Evolutionary conservation across 2,113 vertebrate genomes (phyloP), one percentile per base, ranked within the genome.

Genomic region (Bucco capensis): DNA sequence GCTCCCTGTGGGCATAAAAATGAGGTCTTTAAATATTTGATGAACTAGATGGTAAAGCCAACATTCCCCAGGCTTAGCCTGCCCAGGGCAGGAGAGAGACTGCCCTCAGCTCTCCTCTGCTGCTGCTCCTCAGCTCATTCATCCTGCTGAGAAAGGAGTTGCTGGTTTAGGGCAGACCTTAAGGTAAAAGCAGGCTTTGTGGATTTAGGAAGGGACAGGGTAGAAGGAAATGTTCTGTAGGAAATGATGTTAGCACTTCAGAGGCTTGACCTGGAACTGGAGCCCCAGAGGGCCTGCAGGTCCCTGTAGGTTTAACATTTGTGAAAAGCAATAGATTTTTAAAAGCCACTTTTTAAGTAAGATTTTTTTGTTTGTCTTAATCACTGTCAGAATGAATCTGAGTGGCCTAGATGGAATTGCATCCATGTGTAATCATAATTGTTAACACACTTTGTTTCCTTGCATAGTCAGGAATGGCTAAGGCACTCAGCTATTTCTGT

Each of bases 21-120:
- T 61, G 64, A 86, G 79, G 50, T 80, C 67, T 57, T 91, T 83
- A 93, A 96, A 86, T 94, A 66, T 93, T 94, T 91, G 88, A 86
- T 88, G 90, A 89, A 83, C 72, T 57, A 44, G 64, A 54, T 70
- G 3, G 2, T 83, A 92, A 94, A 94, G 79, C 50, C 50, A 83
- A 1, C 38, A 66, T 62, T 37, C 3, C 2, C 70, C 42, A 47
- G 46, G 54, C 14, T 61, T 49, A 69, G 66, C 53, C 82, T 60
- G 28, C 38, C 56, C 10, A 8, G 83, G 70, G 72, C 88, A 42
- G 31, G 50, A 67, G 28, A 61, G 27, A 37, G 10, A 31, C 28
- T 70, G 89, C 70, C 51, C 81, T 83, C 1, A 1, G 42, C 77
- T 77, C 60, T 37, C 54, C 80, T 80, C 28, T 49, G 73, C 69